Base-by-base conservation (phyloP, 1,140 invertebrate genomes). In the Octopus sinensis region DNA sequence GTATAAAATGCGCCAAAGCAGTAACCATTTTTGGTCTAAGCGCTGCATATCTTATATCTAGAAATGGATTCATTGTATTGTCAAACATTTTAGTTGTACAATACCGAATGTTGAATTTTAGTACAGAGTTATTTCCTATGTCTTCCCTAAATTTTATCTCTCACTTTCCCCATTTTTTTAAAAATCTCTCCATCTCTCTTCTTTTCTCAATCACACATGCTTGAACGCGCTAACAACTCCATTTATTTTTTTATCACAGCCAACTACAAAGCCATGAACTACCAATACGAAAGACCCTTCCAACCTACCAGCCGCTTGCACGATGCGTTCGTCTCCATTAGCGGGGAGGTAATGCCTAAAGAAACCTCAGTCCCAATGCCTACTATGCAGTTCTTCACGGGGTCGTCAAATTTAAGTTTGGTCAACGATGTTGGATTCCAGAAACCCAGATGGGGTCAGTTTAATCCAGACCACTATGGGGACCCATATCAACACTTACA, bases 201-300 rank as follows among this genome's bases (percentile, higher is more conserved):
- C 17, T 9, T 62, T 9, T 62, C 9, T 62, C 9, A 12, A 2
- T 62, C 56, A 62, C 17, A 76, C 10, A 9, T 30, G 75, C 23
- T 51, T 2, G 52, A 54, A 10, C 9, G 6, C 43, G 10, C 12
- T n/a, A 73, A 30, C 9, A 7, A 3, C 30, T 43, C 56, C 23
- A 54, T 4, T 17, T 4, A 17, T 76, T 71, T 82, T 83, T 84
- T 51, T 76, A 71, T 84, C 84, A 81, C 83, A 89, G 88, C 83
- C 78, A 86, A 89, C 78, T 88, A 89, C 86, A 88, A 89, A 73
- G 87, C 88, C 71, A 83, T 86, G 4, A 87, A 87, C 85, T 89
- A 88, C 87, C 86, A 85, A 53, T 88, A 86, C 54, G 88, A 89
- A 75, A 81, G 81, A 68, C 86, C 88, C 53, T 88, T 86, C 2